phyloP scores from a whole-genome alignment of 2,888 invertebrate genomes.

The Pterobdella sp. region DNA sequence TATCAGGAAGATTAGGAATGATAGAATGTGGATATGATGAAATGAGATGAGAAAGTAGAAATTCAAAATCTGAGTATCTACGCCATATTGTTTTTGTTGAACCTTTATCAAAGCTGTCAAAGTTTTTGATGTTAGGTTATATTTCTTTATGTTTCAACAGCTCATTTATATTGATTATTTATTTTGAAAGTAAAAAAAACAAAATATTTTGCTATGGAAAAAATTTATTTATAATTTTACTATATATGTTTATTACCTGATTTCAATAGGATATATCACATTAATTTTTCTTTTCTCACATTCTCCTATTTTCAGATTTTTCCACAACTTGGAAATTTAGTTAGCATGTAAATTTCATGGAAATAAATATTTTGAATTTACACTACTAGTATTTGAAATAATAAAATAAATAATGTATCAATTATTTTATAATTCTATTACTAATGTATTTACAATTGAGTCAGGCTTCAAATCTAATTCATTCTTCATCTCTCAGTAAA shows the following conservation, averaged over 20 bases:
- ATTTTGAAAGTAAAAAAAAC: not conserved
- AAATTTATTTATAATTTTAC: not conserved
- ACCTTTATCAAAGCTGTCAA: not conserved
- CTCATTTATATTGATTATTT: not conserved
- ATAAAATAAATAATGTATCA: no score
- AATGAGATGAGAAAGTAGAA: conserved; percentile 68
- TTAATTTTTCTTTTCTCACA: not conserved
- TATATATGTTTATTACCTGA: not conserved
- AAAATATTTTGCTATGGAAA: not conserved
- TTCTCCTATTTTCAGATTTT: not conserved
- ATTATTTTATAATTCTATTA: no score
- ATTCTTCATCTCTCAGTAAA: no score
- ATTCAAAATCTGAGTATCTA: conserved; percentile 75
- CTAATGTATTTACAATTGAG: no score
- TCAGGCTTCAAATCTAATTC: no score
- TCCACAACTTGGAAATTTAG: no score
- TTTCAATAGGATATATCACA: conserved; percentile 5
- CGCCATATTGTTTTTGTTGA: conserved; percentile 48
- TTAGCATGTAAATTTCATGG: no score
- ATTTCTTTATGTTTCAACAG: not conserved
- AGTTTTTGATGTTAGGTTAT: not conserved
- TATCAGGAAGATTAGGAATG: conserved; percentile 73
- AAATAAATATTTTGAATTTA: no score
- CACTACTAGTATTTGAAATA: no score
- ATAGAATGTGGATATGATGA: conserved; percentile 71